Conservation (phyloP, 2,888 invertebrate species). For the Chirona hameri region DNA sequence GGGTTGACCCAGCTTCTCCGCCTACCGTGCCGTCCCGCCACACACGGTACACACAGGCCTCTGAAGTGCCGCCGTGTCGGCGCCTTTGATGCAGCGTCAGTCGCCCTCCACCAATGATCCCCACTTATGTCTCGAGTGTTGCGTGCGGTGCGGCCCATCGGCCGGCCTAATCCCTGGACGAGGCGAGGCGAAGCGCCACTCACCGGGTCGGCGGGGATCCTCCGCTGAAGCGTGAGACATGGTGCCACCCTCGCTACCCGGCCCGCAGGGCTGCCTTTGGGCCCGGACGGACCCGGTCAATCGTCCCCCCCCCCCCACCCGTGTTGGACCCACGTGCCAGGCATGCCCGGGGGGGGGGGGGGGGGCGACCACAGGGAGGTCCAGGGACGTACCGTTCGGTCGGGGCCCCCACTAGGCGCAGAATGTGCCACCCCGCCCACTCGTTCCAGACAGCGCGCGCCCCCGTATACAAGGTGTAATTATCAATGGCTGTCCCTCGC, state of each 20-base stretch:
- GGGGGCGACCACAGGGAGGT: too few relatives aligned
- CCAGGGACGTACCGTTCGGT: too few relatives aligned
- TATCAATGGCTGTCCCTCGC: not conserved
- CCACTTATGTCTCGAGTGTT: not conserved
- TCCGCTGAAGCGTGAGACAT: too few relatives aligned
- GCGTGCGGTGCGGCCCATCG: not conserved
- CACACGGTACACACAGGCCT: not conserved
- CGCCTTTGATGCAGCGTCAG: slow-evolving; percentile 1
- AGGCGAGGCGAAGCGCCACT: not conserved
- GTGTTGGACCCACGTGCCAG: too few relatives aligned
- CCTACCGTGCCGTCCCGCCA: not conserved
- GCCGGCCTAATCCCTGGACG: not conserved
- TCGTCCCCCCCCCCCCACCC: too few relatives aligned
- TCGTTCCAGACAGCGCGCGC: not conserved
- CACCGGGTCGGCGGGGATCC: too few relatives aligned
- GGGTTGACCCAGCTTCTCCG: not conserved
- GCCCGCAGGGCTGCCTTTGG: too few relatives aligned
- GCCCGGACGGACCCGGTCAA: too few relatives aligned
- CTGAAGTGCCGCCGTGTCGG: not conserved
- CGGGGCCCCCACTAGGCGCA: not conserved
- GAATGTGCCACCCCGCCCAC: not conserved
- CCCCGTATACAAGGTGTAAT: not conserved
- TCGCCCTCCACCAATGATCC: not conserved
- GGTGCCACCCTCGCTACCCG: too few relatives aligned
- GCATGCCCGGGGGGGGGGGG: too few relatives aligned